Percentiles rank a stretch among this genome's conserved stretches.
phyloP scores from a whole-genome alignment of 2,888 invertebrate species.

The Pemphredon lugubris region DNA sequence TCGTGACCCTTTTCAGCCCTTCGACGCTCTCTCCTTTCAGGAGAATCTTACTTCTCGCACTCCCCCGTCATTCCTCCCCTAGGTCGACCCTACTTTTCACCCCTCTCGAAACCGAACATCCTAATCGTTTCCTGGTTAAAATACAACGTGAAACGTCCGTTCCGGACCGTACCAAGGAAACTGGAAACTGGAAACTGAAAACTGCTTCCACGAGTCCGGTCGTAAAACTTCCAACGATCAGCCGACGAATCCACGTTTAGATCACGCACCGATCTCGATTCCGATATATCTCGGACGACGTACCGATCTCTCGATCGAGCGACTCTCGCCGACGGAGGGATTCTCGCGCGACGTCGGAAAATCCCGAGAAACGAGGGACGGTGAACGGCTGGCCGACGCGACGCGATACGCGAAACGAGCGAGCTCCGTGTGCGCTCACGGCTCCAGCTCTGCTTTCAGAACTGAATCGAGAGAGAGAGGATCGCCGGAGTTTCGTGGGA shows the following conservation, averaged over 20 bases:
- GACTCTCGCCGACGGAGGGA: too few relatives aligned
- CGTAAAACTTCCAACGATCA: background rate
- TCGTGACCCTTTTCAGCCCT: constrained; percentile 31
- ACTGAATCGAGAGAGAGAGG: constrained; percentile 70
- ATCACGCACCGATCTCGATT: too few relatives aligned
- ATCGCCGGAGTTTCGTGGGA: constrained; percentile 65
- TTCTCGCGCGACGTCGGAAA: too few relatives aligned
- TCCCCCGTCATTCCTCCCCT: constrained; percentile 13
- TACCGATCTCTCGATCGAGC: too few relatives aligned
- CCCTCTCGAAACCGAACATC: background rate
- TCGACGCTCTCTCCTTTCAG: constrained; percentile 24
- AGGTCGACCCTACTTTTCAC: background rate
- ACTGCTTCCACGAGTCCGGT: background rate
- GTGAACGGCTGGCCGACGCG: too few relatives aligned
- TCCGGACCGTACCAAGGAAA: background rate
- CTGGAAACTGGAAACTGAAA: too few relatives aligned
- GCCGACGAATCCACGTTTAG: too few relatives aligned
- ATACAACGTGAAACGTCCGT: background rate
- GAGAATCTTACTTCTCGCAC: constrained; percentile 32
- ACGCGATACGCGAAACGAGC: too few relatives aligned
- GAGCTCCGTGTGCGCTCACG: constrained; percentile 60
- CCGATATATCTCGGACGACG: too few relatives aligned
- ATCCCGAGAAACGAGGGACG: too few relatives aligned
- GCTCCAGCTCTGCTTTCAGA: constrained; percentile 70
- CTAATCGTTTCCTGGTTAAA: background rate